phyloP scores from a whole-genome alignment of 2,113 vertebrate species.

The Dasypus novemcinctus region DNA sequence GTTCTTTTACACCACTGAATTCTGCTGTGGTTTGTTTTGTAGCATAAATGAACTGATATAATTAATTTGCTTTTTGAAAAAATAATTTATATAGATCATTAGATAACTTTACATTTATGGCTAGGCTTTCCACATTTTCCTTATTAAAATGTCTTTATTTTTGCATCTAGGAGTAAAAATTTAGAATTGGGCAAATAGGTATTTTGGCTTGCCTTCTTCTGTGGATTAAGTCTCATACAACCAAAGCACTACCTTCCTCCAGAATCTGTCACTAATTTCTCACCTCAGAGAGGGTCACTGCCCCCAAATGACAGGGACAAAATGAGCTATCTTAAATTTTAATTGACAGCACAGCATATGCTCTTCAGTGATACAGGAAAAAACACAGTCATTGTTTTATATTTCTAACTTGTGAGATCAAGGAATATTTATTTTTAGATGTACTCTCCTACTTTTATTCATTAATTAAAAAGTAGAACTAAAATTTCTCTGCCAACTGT shows the following conservation, averaged over 20 bases:
- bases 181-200: slow-evolving; percentile 53
- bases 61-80: not conserved
- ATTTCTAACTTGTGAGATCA: not conserved
- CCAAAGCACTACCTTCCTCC: slow-evolving; percentile 58
- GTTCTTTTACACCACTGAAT: not conserved
- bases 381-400: not conserved
- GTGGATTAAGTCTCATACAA: slow-evolving; percentile 62
- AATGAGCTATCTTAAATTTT: slow-evolving; percentile 19
- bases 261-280: slow-evolving; percentile 59
- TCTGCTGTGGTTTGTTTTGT: not conserved
- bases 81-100: not conserved
- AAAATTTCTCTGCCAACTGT: slow-evolving; percentile 51
- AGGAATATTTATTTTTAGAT: slow-evolving; percentile 60
- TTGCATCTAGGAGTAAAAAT: not conserved
- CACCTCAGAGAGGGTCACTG: slow-evolving; percentile 18
- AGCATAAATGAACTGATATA: not conserved
- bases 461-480: slow-evolving; percentile 63
- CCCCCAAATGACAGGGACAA: slow-evolving; percentile 27
- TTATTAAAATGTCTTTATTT: slow-evolving; percentile 11
- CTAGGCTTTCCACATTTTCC: not conserved
- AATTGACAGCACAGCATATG: not conserved
- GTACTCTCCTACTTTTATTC: slow-evolving; percentile 26
- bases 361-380: not conserved
- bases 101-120: not conserved
- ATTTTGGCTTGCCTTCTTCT: slow-evolving; percentile 69